phyloP scores from a whole-genome alignment of 2,888 invertebrate species.

The Agrilus mali region DNA sequence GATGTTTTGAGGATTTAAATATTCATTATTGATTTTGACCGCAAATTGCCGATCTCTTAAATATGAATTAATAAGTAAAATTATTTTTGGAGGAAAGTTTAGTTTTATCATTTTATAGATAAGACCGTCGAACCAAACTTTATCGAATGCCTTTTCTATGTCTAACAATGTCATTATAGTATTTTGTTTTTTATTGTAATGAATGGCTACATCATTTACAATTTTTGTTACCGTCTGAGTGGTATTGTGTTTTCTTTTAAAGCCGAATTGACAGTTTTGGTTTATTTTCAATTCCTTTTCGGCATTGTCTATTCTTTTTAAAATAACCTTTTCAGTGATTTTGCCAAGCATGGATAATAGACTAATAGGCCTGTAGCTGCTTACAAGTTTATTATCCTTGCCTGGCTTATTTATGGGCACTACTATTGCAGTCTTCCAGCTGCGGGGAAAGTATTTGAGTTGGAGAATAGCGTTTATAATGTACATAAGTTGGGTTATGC shows the following conservation, averaged over 20 bases:
- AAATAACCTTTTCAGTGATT: slow-evolving; percentile 11
- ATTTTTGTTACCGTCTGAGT: slow-evolving; percentile 19
- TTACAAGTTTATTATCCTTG: slow-evolving; percentile 5
- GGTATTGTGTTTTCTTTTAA: slow-evolving; percentile 19
- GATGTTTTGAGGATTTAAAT: background rate
- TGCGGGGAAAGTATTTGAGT: too few relatives aligned
- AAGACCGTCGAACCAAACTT: slow-evolving; percentile 21
- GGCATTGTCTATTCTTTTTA: slow-evolving; percentile 2
- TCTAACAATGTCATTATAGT: slow-evolving; percentile 21
- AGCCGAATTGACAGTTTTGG: slow-evolving; percentile 19
- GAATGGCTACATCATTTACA: slow-evolving; percentile 14
- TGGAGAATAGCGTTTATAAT: too few relatives aligned
- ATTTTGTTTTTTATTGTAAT: slow-evolving; percentile 17
- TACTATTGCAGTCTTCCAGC: too few relatives aligned
- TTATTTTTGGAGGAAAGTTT: slow-evolving; percentile 14
- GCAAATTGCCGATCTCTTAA: slow-evolving; percentile 13
- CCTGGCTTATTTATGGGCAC: slow-evolving; percentile 13
- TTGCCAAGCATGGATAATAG: slow-evolving; percentile 10
- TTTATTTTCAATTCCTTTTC: slow-evolving; percentile 6
- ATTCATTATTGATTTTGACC: slow-evolving; percentile 12
- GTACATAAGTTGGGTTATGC: too few relatives aligned
- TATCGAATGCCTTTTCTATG: slow-evolving; percentile 25
- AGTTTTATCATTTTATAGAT: slow-evolving; percentile 18
- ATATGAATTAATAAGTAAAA: slow-evolving; percentile 16
- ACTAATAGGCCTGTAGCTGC: slow-evolving; percentile 13